Evolutionary conservation across 2,797 vertebrate species (phyloP).

Genomic region (Ptychobarbus kaznakovi): DNA sequence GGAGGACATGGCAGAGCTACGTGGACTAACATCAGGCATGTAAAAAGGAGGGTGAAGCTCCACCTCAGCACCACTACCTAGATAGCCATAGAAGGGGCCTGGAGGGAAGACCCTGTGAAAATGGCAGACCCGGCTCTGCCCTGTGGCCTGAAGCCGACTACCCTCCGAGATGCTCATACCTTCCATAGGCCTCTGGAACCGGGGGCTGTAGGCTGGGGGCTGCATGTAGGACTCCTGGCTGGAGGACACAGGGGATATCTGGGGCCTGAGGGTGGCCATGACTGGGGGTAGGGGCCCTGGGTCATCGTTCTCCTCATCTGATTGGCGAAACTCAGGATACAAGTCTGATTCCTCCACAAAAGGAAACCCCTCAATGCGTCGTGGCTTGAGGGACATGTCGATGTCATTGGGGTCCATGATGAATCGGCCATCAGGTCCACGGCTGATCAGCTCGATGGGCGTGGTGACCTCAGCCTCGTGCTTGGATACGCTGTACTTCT

Average conservation of each 20-base stretch:
- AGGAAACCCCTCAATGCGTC: slow-evolving; percentile 96
- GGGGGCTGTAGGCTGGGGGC: slow-evolving; percentile 98
- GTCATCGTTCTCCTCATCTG: slow-evolving; percentile 97
- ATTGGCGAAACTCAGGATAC: slow-evolving; percentile 99
- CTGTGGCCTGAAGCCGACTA: slow-evolving; percentile 90
- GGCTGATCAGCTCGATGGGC: slow-evolving; percentile 97
- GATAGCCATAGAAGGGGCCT: slow-evolving; percentile 94
- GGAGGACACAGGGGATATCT: slow-evolving; percentile 96
- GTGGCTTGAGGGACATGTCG: slow-evolving; percentile 82
- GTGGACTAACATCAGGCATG: slow-evolving; percentile 97
- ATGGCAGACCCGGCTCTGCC: slow-evolving; percentile 89
- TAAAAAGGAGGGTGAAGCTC: slow-evolving; percentile 95
- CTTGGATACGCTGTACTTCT: slow-evolving; percentile 98
- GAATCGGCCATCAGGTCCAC: slow-evolving; percentile 95
- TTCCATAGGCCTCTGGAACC: slow-evolving; percentile 92
- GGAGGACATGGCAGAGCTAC: slow-evolving; percentile 96
- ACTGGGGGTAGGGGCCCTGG: slow-evolving; percentile 88
- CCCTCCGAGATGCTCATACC: slow-evolving; percentile 88
- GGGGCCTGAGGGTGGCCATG: slow-evolving; percentile 92
- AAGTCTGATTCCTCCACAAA: slow-evolving; percentile 98
- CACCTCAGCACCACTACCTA: slow-evolving; percentile 90
- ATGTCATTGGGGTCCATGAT: slow-evolving; percentile 87
- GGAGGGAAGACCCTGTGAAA: slow-evolving; percentile 92
- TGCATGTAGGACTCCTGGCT: slow-evolving; percentile 97
- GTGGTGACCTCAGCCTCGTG: slow-evolving; percentile 94